Conservation (phyloP, 2,797 vertebrate genomes). For the Trachurus trachurus region DNA sequence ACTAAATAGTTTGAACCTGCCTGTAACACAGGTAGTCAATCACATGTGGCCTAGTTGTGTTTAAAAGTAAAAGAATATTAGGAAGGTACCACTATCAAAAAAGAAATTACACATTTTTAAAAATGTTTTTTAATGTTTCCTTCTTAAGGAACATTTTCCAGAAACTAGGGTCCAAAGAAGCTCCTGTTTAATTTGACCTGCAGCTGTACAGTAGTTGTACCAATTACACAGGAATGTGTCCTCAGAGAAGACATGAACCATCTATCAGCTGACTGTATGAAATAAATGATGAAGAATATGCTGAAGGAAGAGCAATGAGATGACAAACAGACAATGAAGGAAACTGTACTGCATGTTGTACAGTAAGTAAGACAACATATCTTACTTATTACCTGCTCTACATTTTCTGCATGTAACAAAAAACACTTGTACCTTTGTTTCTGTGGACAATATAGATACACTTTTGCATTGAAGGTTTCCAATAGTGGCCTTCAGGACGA, state of each 20-base stretch:
- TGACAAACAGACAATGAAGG: not conserved
- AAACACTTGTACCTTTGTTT: not conserved
- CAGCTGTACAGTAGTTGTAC: slow-evolving; percentile 2
- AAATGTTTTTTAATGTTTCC: slow-evolving; percentile 37
- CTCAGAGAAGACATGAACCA: not conserved
- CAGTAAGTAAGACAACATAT: not conserved
- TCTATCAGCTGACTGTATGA: not conserved
- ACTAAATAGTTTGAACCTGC: too few relatives aligned
- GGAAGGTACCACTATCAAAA: slow-evolving; percentile 34
- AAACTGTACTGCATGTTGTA: not conserved
- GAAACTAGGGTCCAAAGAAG: slow-evolving; percentile 27
- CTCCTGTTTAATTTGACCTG: slow-evolving; percentile 25
- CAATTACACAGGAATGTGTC: not conserved
- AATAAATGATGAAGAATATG: not conserved
- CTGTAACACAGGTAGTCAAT: too few relatives aligned
- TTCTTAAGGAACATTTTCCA: slow-evolving; percentile 25
- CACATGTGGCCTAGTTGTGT: not conserved
- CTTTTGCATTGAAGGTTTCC: too few relatives aligned
- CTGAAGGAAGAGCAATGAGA: not conserved
- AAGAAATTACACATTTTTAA: slow-evolving; percentile 61
- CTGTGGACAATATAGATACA: too few relatives aligned
- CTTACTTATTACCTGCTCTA: not conserved
- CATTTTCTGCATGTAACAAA: not conserved
- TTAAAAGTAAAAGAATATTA: slow-evolving; percentile 42
- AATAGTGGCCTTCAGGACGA: too few relatives aligned